phyloP scores from a whole-genome alignment of 2,797 vertebrate species.

The Eutrigla gurnardus region DNA sequence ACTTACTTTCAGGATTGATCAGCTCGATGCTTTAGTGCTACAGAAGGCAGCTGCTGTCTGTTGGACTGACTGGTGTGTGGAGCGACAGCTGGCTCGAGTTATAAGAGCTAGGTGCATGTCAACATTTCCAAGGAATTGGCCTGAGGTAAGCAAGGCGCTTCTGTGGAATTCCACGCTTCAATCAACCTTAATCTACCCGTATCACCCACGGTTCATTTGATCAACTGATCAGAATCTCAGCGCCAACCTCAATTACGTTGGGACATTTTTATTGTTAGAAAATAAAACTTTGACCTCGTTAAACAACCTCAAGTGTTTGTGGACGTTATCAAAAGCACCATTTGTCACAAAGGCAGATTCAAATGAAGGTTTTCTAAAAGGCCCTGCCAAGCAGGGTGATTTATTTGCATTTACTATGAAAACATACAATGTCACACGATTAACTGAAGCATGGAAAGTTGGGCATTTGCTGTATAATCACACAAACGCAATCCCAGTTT shows the following conservation, averaged over 20 bases:
- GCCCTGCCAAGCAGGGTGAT: conserved; percentile 66
- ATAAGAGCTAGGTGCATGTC: too few species aligned
- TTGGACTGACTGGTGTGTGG: rapidly evolving
- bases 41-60: not conserved
- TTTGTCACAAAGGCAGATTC: conserved; percentile 23
- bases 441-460: conserved; percentile 74
- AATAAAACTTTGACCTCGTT: not conserved
- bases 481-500: conserved; percentile 56
- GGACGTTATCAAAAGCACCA: not conserved
- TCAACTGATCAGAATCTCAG: too few species aligned
- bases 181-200: too few species aligned
- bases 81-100: not conserved
- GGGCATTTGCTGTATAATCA: conserved; percentile 66
- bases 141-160: not conserved
- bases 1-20: conserved; percentile 26
- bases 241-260: too few species aligned
- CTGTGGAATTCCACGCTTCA: conserved; percentile 23
- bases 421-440: conserved; percentile 79
- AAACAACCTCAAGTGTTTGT: not conserved
- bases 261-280: not conserved
- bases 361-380: conserved; percentile 62
- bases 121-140: conserved; percentile 24
- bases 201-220: too few species aligned
- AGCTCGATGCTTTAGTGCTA: not conserved
- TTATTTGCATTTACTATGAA: conserved; percentile 83